phyloP scores from a whole-genome alignment of 2,113 vertebrate genomes.

The Hydrochoerus hydrochaeris region DNA sequence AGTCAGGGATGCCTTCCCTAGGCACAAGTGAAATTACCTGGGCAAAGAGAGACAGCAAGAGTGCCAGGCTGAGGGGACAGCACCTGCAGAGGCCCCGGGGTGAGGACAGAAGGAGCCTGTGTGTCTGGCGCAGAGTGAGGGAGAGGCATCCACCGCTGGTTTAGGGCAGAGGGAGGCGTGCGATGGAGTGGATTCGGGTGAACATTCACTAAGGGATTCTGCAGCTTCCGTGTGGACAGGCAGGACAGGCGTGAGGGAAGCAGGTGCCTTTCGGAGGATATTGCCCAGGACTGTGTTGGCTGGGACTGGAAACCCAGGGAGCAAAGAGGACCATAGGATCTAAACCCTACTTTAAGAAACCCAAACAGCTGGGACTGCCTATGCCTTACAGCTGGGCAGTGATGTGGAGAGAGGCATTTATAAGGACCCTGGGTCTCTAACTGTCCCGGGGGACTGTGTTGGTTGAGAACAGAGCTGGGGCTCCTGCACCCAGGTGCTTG shows the following conservation, averaged over 20 bases:
- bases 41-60: not conserved
- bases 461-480: not conserved
- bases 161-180: not conserved
- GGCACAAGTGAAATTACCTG: not conserved
- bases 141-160: not conserved
- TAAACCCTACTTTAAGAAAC: not conserved
- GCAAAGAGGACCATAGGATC: not conserved
- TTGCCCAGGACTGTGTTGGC: not conserved
- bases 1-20: not conserved
- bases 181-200: not conserved
- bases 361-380: not conserved
- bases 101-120: not conserved
- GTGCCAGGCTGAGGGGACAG: not conserved
- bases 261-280: not conserved
- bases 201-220: not conserved
- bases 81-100: not conserved
- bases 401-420: not conserved
- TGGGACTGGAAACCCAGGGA: not conserved
- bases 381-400: not conserved
- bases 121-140: not conserved
- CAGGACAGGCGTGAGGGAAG: not conserved
- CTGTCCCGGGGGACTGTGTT: not conserved
- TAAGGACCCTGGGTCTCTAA: not conserved
- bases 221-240: not conserved
- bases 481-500: not conserved